phyloP scores from a whole-genome alignment of 2,888 invertebrate genomes.

The Acleris holmiana region DNA sequence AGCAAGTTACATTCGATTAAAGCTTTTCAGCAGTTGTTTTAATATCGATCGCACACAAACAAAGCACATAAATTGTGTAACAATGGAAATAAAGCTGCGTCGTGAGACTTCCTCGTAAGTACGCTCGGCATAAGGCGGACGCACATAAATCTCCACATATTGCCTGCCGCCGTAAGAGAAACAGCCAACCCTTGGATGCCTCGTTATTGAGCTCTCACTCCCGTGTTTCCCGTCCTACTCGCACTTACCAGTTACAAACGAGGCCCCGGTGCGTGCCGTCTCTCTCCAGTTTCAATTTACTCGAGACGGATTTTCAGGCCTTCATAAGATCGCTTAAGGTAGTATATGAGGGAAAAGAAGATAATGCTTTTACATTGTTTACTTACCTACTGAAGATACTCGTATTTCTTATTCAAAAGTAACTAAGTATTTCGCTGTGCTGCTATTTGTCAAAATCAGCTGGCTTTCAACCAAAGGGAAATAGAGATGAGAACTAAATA shows the following conservation, averaged over 20 bases:
- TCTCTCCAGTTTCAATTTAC: slow-evolving; percentile 83
- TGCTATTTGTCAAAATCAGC: no score
- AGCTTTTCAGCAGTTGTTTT: slow-evolving; percentile 8
- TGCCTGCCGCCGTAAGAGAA: slow-evolving; percentile 78
- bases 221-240: slow-evolving; percentile 61
- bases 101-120: slow-evolving; percentile 68
- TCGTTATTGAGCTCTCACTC: slow-evolving; percentile 85
- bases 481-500: no score
- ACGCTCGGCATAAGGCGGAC: slow-evolving; percentile 62
- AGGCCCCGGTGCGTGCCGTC: slow-evolving; percentile 55
- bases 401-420: no score
- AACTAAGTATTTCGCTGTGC: no score
- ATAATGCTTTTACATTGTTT: not conserved
- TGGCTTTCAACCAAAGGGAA: no score
- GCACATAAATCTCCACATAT: slow-evolving; percentile 82
- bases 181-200: slow-evolving; percentile 83
- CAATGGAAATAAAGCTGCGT: slow-evolving; percentile 69
- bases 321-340: slow-evolving; percentile 66
- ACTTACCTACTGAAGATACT: no score
- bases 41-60: slow-evolving; percentile 37
- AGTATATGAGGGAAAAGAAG: slow-evolving; percentile 45
- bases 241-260: slow-evolving; percentile 45
- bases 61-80: slow-evolving; percentile 52
- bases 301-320: slow-evolving; percentile 83
- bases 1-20: no score